Base-by-base conservation (phyloP, 1,140 invertebrate genomes). In the Tenebrio molitor region DNA sequence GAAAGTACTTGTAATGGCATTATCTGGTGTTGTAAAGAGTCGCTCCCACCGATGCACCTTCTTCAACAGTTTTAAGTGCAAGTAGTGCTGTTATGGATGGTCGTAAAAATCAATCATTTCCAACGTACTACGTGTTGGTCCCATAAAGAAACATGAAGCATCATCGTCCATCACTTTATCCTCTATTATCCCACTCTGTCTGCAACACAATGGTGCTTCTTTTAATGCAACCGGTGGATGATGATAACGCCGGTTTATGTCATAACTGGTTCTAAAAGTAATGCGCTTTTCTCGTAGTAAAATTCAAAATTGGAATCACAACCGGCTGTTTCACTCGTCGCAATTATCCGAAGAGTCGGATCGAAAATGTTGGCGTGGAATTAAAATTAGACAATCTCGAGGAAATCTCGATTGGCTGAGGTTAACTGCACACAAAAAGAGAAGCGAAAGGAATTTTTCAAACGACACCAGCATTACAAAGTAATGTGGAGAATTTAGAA, bases 61-160 rank as follows among this genome's bases (percentile, higher is more conserved):
- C 19, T 58, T 58, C 6, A 65, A 65, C 33, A 41, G 33, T 42
- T 34, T 65, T 29, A 66, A 66, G 64, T 66, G 64, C 64, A 66
- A 66, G 64, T 65, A 16, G 58, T 39, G 29, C 7, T 65, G 63
- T 65, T 65, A 41, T 41, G 63, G 33, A 14, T 66, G 42, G 36
- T 66, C 42, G 33, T 42, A 66, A 66, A 66, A 17, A 66, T 66
- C 64, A 66, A 66, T 66, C 64, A 66, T 66, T 42, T 66, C 58
- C 21, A 62, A 23, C 53, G 17, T 62, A 62, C 25, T 62, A 62
- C 53, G 29, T 19, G 53, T 25, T 62, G 15, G 21, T 62, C 29
- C 25, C 15, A 66, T 44, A 66, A 66, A 41, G 36, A 42, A 66
- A 66, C 64, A 66, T 66, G 64, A 21, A 66, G 44, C 36, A 66